Percentiles rank a stretch among this genome's conserved stretches.
phyloP scores from a whole-genome alignment of 2,797 vertebrate species.

The Threskiornis aethiopicus region DNA sequence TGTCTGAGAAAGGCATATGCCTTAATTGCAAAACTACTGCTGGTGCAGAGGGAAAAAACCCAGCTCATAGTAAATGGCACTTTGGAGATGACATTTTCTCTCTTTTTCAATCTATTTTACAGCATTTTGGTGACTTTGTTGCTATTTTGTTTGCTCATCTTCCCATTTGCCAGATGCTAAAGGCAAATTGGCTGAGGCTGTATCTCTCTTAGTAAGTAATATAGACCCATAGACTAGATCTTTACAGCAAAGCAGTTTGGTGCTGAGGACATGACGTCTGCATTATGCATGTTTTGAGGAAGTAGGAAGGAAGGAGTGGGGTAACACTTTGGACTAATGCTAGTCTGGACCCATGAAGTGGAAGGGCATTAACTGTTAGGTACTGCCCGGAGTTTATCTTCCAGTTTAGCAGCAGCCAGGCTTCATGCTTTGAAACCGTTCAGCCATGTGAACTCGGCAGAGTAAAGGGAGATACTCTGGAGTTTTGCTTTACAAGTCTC shows the following conservation, averaged over 20 bases:
- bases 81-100: background rate
- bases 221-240: background rate
- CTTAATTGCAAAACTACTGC: background rate
- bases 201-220: background rate
- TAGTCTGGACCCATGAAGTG: background rate
- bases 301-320: background rate
- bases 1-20: background rate
- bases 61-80: background rate
- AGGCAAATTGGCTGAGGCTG: background rate
- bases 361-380: background rate
- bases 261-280: background rate
- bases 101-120: slow-evolving; percentile 30
- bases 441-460: background rate
- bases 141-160: background rate
- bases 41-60: background rate
- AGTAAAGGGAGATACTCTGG: background rate
- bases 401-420: background rate
- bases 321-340: background rate
- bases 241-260: background rate
- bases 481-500: background rate
- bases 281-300: background rate
- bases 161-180: slow-evolving; percentile 40
- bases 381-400: background rate
- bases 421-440: background rate
- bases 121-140: slow-evolving; percentile 17